These are phyloP conservation scores for Upupa epops DNA, from an alignment of 2,113 vertebrate genomes.

Conservation along the genomic window DNA sequence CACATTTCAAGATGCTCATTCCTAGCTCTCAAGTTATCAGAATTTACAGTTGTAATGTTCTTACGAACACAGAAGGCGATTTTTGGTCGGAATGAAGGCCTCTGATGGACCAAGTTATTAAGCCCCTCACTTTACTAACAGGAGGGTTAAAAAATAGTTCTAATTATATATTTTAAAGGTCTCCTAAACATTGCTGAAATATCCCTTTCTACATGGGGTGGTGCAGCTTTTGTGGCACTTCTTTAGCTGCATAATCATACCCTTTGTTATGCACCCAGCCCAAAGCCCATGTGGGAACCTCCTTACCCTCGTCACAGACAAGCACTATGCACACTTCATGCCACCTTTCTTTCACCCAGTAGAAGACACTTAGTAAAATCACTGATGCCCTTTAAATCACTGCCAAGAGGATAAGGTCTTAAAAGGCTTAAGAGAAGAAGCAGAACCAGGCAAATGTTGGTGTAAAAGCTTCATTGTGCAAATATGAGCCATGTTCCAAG, in stretches of 20 bases:
- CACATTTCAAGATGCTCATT: slow-evolving; percentile 50
- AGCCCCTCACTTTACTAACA: neutral
- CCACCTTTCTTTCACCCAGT: fast-evolving
- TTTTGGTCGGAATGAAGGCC: slow-evolving; percentile 15
- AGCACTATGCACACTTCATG: neutral
- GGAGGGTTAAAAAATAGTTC: neutral
- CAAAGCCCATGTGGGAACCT: neutral
- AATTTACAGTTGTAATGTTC: slow-evolving; percentile 32
- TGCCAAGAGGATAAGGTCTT: neutral
- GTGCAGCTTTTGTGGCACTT: neutral
- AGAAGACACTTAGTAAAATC: neutral
- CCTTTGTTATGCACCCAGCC: neutral
- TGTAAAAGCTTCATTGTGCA: slow-evolving; percentile 32
- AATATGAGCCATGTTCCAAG: neutral
- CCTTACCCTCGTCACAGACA: neutral
- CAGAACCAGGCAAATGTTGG: neutral
- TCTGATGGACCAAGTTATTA: neutral
- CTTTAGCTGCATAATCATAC: neutral
- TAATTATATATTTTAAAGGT: slow-evolving; percentile 23
- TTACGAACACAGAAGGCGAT: slow-evolving; percentile 5
- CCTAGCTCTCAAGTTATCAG: slow-evolving; percentile 52
- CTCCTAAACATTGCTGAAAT: slow-evolving; percentile 9
- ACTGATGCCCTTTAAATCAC: neutral
- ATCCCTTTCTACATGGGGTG: fast-evolving
- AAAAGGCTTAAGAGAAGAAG: slow-evolving; percentile 51